Percentiles rank a stretch among this genome's conserved stretches.
phyloP scores from a whole-genome alignment of 2,888 invertebrate species.

The Platycheirus rosarum region DNA sequence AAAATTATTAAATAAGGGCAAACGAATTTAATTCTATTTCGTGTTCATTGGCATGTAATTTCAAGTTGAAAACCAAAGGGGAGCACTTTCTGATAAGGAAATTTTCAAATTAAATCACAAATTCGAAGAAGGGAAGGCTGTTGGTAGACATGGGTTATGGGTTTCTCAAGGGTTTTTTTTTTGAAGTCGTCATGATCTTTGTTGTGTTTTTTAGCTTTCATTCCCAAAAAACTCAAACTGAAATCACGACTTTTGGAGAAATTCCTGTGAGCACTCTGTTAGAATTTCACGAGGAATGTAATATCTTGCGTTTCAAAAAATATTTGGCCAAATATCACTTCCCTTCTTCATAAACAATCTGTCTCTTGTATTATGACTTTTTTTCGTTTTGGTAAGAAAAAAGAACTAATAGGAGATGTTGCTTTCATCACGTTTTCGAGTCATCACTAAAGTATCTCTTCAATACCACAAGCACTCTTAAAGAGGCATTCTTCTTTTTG shows the following conservation, averaged over 20 bases:
- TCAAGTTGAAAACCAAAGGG: constrained; percentile 45
- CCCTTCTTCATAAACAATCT: neutral
- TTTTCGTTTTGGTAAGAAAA: neutral
- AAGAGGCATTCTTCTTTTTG: neutral
- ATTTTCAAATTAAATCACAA: constrained; percentile 19
- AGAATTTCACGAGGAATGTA: constrained; percentile 52
- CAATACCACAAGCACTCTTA: neutral
- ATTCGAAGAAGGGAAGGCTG: constrained; percentile 7
- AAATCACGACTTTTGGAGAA: constrained; percentile 17
- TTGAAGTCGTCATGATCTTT: neutral
- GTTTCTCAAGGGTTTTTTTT: no score
- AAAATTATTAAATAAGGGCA: constrained; percentile 17
- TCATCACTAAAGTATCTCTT: constrained; percentile 14
- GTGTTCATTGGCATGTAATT: constrained; percentile 74
- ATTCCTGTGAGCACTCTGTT: constrained; percentile 24
- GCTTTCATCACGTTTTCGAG: neutral
- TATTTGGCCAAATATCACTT: constrained; percentile 15
- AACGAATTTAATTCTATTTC: constrained; percentile 69
- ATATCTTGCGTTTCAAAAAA: constrained; percentile 57
- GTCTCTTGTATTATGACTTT: neutral
- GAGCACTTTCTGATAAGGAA: constrained; percentile 42
- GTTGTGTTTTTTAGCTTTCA: neutral
- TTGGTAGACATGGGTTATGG: constrained; percentile 35
- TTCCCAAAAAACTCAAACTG: neutral
- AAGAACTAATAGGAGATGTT: neutral